Evolutionary conservation across 2,113 vertebrate genomes (phyloP), one percentile per base, ranked within the genome.

Genomic region (Mormoops blainvillei): DNA sequence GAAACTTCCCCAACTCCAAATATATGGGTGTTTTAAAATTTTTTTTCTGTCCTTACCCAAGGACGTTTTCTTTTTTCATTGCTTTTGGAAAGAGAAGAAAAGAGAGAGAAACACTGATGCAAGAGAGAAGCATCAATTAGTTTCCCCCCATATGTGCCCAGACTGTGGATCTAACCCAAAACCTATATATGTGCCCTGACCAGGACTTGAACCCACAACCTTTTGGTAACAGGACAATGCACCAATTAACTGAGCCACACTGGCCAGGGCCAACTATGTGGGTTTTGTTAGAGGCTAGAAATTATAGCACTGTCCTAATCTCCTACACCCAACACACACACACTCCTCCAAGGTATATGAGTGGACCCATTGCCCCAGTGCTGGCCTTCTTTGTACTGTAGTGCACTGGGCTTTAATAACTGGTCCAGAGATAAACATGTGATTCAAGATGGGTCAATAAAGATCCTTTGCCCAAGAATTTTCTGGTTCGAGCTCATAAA

Each of bases 281-380:
- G 4, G 31, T 28, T 54, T 71, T 63, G 4, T 36, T 65, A 87
- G 38, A 58, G 1, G 19, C 2, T 48, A 73, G 43, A 48, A 52
- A 41, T 38, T 13, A 3, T 4, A 65, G 33, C 18, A 36, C 19
- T 52, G 36, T 15, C 2, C 19, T 33, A 9, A 14, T 10, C 0
- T 0, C 2, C 8, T 0, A 11, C 0, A 2, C 0, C 31, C 45
- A 24, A 19, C 20, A 7, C 38, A 26, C 26, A 41, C 6, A 45
- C 26, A 74, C 41, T 50, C 50, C 18, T 76, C 41, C 14, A 45
- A 41, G 3, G 6, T 68, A 15, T 80, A 20, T 11, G 63, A 24
- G 43, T 36, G 6, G 16, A 14, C 43, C 28, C 16, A 13, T 63
- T 16, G 4, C 0, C 4, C 6, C 33, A 65, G 41, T 11, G 1